A percentile compares a stretch with the other conserved stretches of the same genome.
phyloP scores from a whole-genome alignment of 1,140 invertebrate species.

The Bombus superbus region DNA sequence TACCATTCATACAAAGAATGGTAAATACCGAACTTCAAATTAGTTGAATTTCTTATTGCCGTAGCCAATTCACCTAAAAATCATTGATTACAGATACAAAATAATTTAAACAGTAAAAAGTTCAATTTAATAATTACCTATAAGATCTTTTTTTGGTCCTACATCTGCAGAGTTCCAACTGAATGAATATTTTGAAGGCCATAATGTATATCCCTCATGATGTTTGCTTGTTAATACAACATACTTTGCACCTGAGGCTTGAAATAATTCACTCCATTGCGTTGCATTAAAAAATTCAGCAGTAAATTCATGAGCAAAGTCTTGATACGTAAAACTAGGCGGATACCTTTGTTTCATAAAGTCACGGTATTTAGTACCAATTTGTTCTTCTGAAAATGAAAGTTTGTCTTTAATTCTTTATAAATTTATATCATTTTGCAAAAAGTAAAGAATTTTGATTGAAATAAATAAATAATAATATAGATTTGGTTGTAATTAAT shows the following conservation, averaged over 20 bases:
- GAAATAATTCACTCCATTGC: conserved; percentile 90
- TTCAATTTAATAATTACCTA: conserved; percentile 82
- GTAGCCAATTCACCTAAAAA: conserved; percentile 86
- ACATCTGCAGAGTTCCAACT: conserved; percentile 96
- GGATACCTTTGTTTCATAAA: conserved; percentile 91
- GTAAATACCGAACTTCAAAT: conserved; percentile 92
- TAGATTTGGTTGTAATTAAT: not conserved
- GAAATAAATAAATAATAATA: not conserved
- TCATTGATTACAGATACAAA: conserved; percentile 26
- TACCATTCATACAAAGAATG: conserved; percentile 97
- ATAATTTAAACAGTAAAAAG: not conserved
- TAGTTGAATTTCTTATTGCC: conserved; percentile 86
- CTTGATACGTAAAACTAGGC: conserved; percentile 92
- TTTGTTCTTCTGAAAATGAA: conserved; percentile 60
- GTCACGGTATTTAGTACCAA: conserved; percentile 77
- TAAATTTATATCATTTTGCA: not conserved
- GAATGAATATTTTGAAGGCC: conserved; percentile 93
- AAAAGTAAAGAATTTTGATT: not conserved
- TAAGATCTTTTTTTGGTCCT: conserved; percentile 92
- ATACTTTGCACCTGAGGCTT: conserved; percentile 92
- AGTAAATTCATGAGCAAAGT: conserved; percentile 92
- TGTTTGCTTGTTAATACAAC: conserved; percentile 96
- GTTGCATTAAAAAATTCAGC: conserved; percentile 92
- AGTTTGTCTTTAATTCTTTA: not conserved
- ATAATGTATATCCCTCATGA: conserved; percentile 95